Percentiles rank a stretch among this genome's conserved stretches.
These are phyloP conservation scores for Trichopoda pennipes DNA, from an alignment of 2,888 invertebrate species.

Conservation along the genomic window DNA sequence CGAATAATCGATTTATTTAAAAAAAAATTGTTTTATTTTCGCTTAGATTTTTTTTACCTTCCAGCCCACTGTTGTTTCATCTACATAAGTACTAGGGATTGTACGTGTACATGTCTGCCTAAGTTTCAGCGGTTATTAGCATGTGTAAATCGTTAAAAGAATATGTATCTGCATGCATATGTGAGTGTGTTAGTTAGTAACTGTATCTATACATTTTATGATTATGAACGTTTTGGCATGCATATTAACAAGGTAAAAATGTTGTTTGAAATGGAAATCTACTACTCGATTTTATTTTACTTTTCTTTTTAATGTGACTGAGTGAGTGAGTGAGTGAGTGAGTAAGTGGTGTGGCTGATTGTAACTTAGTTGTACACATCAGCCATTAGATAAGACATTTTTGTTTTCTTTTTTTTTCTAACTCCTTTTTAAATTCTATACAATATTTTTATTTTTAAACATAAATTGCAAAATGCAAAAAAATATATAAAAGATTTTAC, in stretches of 20 bases:
- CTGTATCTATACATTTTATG: conserved; percentile 53
- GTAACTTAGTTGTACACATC: conserved; percentile 18
- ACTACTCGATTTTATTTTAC: conserved; percentile 50
- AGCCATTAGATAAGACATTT: conserved; percentile 24
- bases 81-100: not conserved
- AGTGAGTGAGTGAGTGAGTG: no score
- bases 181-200: not conserved
- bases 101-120: not conserved
- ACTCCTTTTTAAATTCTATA: not conserved
- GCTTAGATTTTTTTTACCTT: not conserved
- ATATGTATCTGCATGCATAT: not conserved
- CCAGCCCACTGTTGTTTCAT: conserved; percentile 3
- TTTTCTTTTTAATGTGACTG: conserved; percentile 9
- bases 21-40: no score
- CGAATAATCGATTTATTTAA: no score
- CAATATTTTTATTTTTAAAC: conserved; percentile 52
- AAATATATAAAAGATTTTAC: conserved; percentile 13
- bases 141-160: not conserved
- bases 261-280: conserved; percentile 58
- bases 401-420: not conserved
- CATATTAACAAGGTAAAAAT: conserved; percentile 70
- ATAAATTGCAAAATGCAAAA: conserved; percentile 45
- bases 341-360: not conserved
- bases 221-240: conserved; percentile 68
- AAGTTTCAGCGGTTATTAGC: conserved; percentile 12